A percentile compares a stretch with the other conserved stretches of the same genome.
phyloP scores from a whole-genome alignment of 2,113 vertebrate genomes.

The Baryphthengus martii region DNA sequence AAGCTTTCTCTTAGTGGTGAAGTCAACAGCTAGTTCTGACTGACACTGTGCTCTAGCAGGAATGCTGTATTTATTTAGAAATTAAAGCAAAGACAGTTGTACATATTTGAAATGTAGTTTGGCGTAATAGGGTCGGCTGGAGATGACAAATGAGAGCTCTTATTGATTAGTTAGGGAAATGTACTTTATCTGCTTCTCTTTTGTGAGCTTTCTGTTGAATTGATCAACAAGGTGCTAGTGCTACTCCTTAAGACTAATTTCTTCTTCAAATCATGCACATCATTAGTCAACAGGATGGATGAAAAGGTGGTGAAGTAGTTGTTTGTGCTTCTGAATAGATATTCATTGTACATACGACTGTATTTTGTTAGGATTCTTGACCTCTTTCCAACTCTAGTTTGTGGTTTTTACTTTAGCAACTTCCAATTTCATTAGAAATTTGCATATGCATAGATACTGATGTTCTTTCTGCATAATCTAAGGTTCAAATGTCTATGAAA shows the following conservation, averaged over 20 bases:
- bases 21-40: background rate
- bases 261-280: background rate
- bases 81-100: background rate
- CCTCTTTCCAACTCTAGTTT: background rate
- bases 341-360: background rate
- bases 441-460: background rate
- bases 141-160: slow-evolving; percentile 1
- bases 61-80: background rate
- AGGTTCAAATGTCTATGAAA: background rate
- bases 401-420: background rate
- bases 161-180: background rate
- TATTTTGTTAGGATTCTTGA: background rate
- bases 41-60: background rate
- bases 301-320: slow-evolving; percentile 17
- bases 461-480: background rate
- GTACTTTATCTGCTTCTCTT: background rate
- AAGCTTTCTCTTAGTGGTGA: background rate
- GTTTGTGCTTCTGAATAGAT: slow-evolving; percentile 26
- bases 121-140: background rate
- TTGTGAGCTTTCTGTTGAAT: background rate
- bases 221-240: slow-evolving; percentile 24
- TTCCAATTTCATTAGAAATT: background rate
- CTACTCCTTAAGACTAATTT: slow-evolving; percentile 22
- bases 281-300: slow-evolving; percentile 38
- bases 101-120: background rate